phyloP scores from a whole-genome alignment of 2,888 invertebrate genomes.

The Dasypogon diadema region DNA sequence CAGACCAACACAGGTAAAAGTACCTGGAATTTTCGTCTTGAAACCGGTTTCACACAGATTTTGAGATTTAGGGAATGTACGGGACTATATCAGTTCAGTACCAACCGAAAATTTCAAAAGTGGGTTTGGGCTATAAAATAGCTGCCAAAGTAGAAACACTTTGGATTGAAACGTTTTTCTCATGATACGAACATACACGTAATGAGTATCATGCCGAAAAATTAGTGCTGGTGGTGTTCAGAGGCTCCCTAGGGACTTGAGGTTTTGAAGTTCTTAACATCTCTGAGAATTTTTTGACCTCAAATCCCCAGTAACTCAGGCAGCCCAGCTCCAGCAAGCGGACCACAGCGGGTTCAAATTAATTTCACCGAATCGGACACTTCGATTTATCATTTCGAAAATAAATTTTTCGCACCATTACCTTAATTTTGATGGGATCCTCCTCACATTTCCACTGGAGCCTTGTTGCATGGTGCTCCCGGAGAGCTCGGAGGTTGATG shows the following conservation, averaged over 20 bases:
- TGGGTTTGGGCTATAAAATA: conserved; percentile 8
- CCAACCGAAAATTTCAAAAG: conserved; percentile 36
- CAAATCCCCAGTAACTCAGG: background rate
- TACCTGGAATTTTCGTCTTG: conserved; percentile 30
- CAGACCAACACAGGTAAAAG: background rate
- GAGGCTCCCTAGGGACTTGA: background rate
- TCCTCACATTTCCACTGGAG: background rate
- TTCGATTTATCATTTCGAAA: conserved; percentile 31
- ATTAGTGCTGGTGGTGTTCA: background rate
- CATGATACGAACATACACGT: background rate
- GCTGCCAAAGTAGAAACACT: conserved; percentile 15
- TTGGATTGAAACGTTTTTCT: background rate
- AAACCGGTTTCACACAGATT: conserved; percentile 40
- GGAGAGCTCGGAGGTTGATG: conserved; percentile 29
- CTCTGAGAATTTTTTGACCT: conserved; percentile 3
- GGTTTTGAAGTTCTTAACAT: background rate
- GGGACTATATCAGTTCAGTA: no score
- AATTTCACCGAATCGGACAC: conserved; percentile 25
- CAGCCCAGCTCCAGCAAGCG: background rate
- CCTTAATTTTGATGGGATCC: conserved; percentile 32
- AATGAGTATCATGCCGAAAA: background rate
- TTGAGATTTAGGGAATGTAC: conserved; percentile 15
- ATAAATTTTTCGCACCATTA: conserved; percentile 36
- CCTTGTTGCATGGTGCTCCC: conserved; percentile 8
- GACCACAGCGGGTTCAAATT: conserved; percentile 12